Evolutionary conservation across 2,888 invertebrate genomes (phyloP).

Genomic region (Capitulum mitella): DNA sequence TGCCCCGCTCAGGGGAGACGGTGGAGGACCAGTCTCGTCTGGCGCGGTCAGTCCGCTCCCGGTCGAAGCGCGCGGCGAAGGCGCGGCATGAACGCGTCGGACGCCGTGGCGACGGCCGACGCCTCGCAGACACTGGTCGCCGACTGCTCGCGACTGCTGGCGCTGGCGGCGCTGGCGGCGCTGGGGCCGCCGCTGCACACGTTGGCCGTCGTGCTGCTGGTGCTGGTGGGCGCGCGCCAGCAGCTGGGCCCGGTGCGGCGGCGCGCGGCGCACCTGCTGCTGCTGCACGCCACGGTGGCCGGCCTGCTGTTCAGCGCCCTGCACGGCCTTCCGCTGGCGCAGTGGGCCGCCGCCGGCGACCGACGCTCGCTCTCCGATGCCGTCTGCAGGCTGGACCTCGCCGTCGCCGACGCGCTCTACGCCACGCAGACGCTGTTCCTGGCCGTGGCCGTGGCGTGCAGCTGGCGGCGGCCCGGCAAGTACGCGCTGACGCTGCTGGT

Average conservation of each 20-base stretch:
- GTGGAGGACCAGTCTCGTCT: too few species aligned
- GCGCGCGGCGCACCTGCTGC: neutral
- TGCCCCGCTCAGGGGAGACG: too few species aligned
- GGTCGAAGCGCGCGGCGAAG: too few species aligned
- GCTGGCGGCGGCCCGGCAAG: neutral
- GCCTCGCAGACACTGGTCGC: neutral
- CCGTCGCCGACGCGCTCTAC: neutral
- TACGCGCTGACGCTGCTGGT: neutral
- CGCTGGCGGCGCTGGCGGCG: neutral
- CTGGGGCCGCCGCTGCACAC: neutral
- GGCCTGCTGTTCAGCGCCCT: neutral
- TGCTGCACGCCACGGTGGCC: conserved; percentile 1
- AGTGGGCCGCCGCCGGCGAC: neutral
- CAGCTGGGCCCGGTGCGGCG: neutral
- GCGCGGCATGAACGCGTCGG: too few species aligned
- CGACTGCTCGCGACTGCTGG: neutral
- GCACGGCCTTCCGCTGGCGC: neutral
- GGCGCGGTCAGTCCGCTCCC: too few species aligned
- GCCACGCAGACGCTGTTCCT: neutral
- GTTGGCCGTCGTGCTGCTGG: neutral
- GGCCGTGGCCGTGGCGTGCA: neutral
- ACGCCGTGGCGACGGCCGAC: too few species aligned
- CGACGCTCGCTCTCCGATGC: neutral
- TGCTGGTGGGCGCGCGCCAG: neutral
- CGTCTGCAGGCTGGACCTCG: neutral